A percentile compares a stretch with the other conserved stretches of the same genome.
Conservation (phyloP, 2,888 invertebrate species). For the Agriopis marginaria region DNA sequence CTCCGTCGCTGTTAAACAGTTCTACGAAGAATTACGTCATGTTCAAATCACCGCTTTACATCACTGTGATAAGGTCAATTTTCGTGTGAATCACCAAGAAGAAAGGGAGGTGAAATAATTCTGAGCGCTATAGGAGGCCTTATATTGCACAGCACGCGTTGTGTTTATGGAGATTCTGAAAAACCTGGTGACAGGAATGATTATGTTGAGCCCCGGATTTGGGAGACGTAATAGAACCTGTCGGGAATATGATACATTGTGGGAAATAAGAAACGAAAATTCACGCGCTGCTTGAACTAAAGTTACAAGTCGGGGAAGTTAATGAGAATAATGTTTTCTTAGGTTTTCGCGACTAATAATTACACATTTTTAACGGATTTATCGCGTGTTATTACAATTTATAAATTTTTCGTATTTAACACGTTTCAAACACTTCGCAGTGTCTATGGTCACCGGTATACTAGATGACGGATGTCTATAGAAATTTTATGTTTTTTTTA, state of each 20-base stretch:
- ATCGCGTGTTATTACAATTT: too few species aligned
- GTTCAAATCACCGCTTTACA: conserved; percentile 42
- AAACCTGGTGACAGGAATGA: conserved; percentile 56
- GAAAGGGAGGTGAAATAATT: conserved; percentile 48
- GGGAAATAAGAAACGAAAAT: conserved; percentile 38
- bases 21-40: conserved; percentile 37
- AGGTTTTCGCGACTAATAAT: too few species aligned
- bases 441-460: too few species aligned
- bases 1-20: conserved; percentile 54
- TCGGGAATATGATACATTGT: conserved; percentile 37
- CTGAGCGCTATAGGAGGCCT: conserved; percentile 54
- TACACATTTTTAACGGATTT: too few species aligned
- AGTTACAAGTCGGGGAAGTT: conserved; percentile 12
- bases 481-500: too few species aligned
- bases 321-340: not conserved
- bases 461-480: too few species aligned
- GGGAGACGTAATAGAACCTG: conserved; percentile 43
- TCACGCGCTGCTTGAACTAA: conserved; percentile 22
- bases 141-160: conserved; percentile 62
- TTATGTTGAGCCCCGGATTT: conserved; percentile 48
- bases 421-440: too few species aligned
- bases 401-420: too few species aligned
- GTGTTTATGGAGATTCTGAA: conserved; percentile 61
- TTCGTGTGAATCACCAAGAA: conserved; percentile 32
- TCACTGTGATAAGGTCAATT: conserved; percentile 37